Conservation (phyloP, 2,113 vertebrate genomes). For the Vulpes vulpes region DNA sequence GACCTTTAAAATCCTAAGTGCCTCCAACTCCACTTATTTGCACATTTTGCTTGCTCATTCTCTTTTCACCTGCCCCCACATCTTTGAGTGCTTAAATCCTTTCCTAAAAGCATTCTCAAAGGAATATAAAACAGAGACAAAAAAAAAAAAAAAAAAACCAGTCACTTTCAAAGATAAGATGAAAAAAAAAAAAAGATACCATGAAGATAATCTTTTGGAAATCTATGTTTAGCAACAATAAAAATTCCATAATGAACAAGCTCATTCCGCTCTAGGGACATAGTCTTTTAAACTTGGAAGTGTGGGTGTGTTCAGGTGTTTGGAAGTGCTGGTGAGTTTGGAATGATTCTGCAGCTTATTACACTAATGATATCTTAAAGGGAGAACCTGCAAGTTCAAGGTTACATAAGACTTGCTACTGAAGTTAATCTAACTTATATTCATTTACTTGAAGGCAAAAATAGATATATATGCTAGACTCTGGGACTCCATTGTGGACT, state of each 20-base stretch:
- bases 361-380: slow-evolving; percentile 31
- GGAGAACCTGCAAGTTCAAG: not conserved
- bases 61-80: not conserved
- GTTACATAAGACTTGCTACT: slow-evolving; percentile 58
- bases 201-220: not conserved
- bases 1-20: not conserved
- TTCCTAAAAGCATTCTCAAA: slow-evolving; percentile 41
- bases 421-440: slow-evolving; percentile 51
- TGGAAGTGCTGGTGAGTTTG: not conserved
- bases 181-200: not conserved
- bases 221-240: not conserved
- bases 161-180: not conserved
- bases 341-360: not conserved
- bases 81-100: not conserved
- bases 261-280: not conserved
- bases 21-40: not conserved
- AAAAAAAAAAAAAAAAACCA: not conserved
- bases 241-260: not conserved
- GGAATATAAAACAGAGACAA: not conserved
- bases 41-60: not conserved
- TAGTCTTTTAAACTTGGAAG: not conserved
- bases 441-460: not conserved
- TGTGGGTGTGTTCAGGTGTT: not conserved
- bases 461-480: not conserved
- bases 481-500: not conserved